phyloP scores from a whole-genome alignment of 2,113 vertebrate genomes.

The Dromaius novaehollandiae region DNA sequence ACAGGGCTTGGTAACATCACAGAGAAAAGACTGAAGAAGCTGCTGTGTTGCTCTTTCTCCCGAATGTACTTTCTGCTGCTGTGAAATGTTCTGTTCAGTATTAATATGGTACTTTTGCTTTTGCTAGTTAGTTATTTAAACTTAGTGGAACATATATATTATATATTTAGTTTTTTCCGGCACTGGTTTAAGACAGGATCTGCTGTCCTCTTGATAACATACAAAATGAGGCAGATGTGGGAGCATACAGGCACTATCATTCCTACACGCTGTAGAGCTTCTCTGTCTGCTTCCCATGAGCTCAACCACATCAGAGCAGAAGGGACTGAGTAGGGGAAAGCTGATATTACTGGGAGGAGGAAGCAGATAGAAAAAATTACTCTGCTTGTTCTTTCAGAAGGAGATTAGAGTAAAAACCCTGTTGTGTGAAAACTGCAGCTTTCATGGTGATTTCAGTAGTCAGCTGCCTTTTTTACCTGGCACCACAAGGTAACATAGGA shows the following conservation, averaged over 20 bases:
- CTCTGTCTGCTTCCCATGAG: neutral
- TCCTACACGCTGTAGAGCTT: neutral
- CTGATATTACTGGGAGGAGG: neutral
- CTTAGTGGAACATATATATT: neutral
- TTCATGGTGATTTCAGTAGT: neutral
- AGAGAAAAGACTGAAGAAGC: neutral
- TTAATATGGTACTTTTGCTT: neutral
- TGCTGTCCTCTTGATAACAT: neutral
- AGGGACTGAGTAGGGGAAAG: neutral
- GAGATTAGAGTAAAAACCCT: neutral
- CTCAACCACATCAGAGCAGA: neutral
- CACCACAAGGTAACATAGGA: neutral
- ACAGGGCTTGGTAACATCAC: neutral
- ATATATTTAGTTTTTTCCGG: neutral
- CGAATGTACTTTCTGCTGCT: neutral
- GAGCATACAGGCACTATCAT: neutral
- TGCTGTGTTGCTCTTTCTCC: neutral
- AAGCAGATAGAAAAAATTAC: neutral
- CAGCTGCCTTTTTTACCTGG: neutral
- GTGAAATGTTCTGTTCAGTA: neutral
- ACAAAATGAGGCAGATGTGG: neutral
- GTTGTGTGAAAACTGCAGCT: neutral
- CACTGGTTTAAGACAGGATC: neutral
- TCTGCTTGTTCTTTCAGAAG: neutral
- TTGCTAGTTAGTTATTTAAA: neutral